Base-by-base conservation (phyloP, 2,888 invertebrate species). In the Ectemnius lituratus region DNA sequence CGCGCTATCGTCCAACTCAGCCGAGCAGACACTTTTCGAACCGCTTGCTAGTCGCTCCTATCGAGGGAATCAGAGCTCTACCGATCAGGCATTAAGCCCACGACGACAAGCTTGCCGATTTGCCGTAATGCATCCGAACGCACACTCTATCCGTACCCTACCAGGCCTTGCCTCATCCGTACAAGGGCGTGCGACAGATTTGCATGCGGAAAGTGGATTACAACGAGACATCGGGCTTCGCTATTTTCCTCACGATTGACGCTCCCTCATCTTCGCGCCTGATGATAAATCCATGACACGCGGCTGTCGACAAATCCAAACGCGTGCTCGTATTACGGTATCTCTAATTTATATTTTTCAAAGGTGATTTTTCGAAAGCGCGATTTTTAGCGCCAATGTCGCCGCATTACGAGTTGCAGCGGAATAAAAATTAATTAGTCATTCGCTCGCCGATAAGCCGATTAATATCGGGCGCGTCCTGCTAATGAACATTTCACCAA, bases 41-140 rank as follows among this genome's bases (percentile, higher is more conserved):
- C 18, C 47, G 6, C 45, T 18, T 45, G 49, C 20, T 18, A 20
- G 5, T 20, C 20, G 18, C 47, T 45, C 45, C 16, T n/a, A 62
- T n/a, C 63, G 27, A 13, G 60, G 45, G 8, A 47, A 37, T 37
- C 37, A 37, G 37, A 37, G 37, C 37, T 52, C 67, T 69, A 69
- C 52, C 72, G 75, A 77, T 77, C 72, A 72, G 67, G 76, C 64
- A 77, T 75, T 76, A 37, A 75, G 77, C 1, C 49, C 45, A 77
- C 71, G 75, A 66, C 72, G 76, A 73, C 76, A 76, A 78, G 61
- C 72, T 46, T 52, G 58, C 58, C 73, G 56, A 62, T 73, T 52
- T 28, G 4, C 28, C 13, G 37, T 16, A 14, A 37, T 37, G 37
- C 37, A 37, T 11, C 37, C 37, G 8, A 37, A 37, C 37, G 6